Evolutionary conservation across 1,140 invertebrate species (phyloP).

Genomic region (Cyphomyrmex costatus): DNA sequence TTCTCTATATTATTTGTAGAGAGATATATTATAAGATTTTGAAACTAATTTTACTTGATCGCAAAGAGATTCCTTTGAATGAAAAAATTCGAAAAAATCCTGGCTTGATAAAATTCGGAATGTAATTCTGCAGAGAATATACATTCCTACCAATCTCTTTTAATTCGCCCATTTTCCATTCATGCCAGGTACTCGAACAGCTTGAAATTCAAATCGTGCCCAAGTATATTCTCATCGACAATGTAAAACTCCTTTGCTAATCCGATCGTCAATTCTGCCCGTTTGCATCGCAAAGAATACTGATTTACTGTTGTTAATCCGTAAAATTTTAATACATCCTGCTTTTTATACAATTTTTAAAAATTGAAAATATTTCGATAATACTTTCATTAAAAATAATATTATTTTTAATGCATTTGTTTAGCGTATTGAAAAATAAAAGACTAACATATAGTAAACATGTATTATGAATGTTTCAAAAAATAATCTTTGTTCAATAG

Average conservation of each 20-base stretch:
- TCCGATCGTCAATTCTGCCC: constrained; percentile 49
- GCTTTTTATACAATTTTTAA: background rate
- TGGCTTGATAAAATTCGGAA: constrained; percentile 6
- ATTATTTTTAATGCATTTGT: constrained; percentile 6
- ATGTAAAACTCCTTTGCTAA: constrained; percentile 58
- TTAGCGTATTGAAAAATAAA: background rate
- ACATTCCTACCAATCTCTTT: constrained; percentile 47
- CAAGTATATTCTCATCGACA: constrained; percentile 60
- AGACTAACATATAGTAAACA: background rate
- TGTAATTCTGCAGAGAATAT: constrained; percentile 42
- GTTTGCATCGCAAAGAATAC: constrained; percentile 55
- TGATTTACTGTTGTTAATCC: constrained; percentile 27
- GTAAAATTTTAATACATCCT: constrained; percentile 5
- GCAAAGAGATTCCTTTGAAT: constrained; percentile 4
- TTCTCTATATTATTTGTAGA: too few species aligned
- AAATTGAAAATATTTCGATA: background rate
- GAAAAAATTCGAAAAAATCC: constrained; percentile 20
- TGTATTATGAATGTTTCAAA: background rate
- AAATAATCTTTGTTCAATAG: background rate
- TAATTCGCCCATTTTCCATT: constrained; percentile 64
- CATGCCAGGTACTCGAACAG: constrained; percentile 47
- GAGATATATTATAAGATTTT: constrained; percentile 11
- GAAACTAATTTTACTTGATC: background rate
- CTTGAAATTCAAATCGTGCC: constrained; percentile 60
- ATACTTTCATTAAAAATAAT: background rate